A percentile compares a stretch with the other conserved stretches of the same genome.
Conservation (phyloP, 2,797 vertebrate species). For the Dipus sagitta region DNA sequence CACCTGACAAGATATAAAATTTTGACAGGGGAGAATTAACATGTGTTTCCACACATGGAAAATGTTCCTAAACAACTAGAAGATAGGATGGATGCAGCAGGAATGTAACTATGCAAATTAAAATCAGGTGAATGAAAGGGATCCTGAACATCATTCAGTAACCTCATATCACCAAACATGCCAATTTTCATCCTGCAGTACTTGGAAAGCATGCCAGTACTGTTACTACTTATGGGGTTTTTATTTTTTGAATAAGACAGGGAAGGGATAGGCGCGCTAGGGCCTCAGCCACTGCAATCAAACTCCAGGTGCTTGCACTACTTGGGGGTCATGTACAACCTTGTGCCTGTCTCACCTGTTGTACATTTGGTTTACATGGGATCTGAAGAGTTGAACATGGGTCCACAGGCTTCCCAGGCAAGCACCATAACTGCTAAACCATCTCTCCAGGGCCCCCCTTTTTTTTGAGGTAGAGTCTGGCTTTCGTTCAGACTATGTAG, state of each 20-base stretch:
- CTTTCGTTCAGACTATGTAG: too few species aligned
- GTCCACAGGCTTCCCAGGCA: too few species aligned
- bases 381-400: too few species aligned
- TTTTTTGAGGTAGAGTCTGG: too few species aligned
- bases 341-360: too few species aligned
- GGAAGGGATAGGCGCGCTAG: background rate
- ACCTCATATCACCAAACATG: background rate
- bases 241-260: too few species aligned
- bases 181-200: background rate
- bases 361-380: too few species aligned
- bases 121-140: background rate
- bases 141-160: background rate
- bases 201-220: background rate
- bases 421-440: too few species aligned
- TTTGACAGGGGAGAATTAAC: background rate
- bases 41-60: background rate
- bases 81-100: background rate
- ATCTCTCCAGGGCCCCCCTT: too few species aligned
- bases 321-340: too few species aligned
- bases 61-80: background rate
- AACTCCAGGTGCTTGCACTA: too few species aligned
- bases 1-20: background rate
- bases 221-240: constrained; percentile 39
- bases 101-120: background rate
- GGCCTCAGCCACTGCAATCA: too few species aligned